Conservation (phyloP, 2,113 vertebrate genomes). For the Sapayoa aenigma region DNA sequence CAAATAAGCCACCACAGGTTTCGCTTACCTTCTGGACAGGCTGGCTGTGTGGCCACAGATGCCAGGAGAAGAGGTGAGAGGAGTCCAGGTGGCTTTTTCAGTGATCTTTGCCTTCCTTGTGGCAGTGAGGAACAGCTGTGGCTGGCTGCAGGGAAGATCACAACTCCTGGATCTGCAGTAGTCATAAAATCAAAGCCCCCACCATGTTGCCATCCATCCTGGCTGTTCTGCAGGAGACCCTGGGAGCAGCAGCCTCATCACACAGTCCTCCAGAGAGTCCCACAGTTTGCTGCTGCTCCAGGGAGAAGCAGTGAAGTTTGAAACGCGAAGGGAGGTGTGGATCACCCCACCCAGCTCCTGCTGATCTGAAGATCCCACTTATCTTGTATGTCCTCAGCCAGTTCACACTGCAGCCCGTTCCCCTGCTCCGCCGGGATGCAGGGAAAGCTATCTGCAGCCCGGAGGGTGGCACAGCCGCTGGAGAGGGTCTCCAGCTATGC, state of each 20-base stretch:
- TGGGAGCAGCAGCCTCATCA: not conserved
- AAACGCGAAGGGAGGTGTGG: not conserved
- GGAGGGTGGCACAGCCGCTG: not conserved
- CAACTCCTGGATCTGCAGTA: not conserved
- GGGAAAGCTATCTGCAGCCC: not conserved
- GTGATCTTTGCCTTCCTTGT: not conserved
- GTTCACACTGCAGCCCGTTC: not conserved
- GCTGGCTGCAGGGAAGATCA: not conserved
- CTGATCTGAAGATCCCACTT: not conserved
- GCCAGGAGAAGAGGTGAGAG: not conserved
- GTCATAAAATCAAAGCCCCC: not conserved
- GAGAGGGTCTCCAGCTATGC: not conserved
- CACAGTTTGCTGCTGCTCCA: not conserved
- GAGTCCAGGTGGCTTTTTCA: not conserved
- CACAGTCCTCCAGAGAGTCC: not conserved
- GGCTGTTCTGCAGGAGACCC: not conserved
- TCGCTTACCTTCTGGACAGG: not conserved
- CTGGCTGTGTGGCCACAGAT: not conserved
- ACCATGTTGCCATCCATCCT: not conserved
- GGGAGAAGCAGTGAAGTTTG: not conserved
- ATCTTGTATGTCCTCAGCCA: not conserved
- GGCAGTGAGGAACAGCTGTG: not conserved
- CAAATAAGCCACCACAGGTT: not conserved
- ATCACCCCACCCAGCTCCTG: not conserved
- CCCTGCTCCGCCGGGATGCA: accelerated